Evolutionary conservation across 2,113 vertebrate species (phyloP), one percentile per base, ranked within the genome.

Genomic region (Tyrannus savana): DNA sequence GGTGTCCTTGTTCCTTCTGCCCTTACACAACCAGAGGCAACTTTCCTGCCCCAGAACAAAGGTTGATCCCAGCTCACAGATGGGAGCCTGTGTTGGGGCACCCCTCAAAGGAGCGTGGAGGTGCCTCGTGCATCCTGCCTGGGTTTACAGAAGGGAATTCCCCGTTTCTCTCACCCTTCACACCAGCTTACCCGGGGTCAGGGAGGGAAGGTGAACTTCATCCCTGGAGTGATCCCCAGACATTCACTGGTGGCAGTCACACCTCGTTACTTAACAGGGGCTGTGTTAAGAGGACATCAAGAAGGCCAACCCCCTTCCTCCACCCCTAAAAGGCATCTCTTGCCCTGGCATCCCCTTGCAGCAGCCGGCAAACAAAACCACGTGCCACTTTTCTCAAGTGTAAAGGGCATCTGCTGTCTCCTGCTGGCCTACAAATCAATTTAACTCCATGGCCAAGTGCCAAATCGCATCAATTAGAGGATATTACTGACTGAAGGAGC

Each of bases 391-490:
- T 35, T 46, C 91, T 92, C 91, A 27, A 84, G 93, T 75, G 95
- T 81, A 94, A 96, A 91, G 93, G 96, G 90, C 90, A 94, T 73
- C 83, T 93, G 94, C 94, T 2, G 14, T 39, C 72, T 95, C 92
- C 94, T 6, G 50, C 82, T 93, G 96, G 87, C 35, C 96, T 87
- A 84, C 93, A 93, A 92, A 95, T 95, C 96, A 95, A 90, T 95
- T 93, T 94, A 74, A 64, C 87, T 81, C 84, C 37, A 30, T 92
- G 96, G 95, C 93, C 89, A 35, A 59, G 84, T 64, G 94, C 95
- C 96, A 96, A 84, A 92, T 82, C 89, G 86, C 91, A 81, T 95
- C 93, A 95, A 91, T 95, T 96, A 95, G 91, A 79, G 77, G 86
- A 82, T 82, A 87, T 92, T 94, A 95, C 93, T 78, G 86, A 89